Evolutionary conservation across 2,888 invertebrate genomes (phyloP).

Genomic region (Diplazon laetatorius): DNA sequence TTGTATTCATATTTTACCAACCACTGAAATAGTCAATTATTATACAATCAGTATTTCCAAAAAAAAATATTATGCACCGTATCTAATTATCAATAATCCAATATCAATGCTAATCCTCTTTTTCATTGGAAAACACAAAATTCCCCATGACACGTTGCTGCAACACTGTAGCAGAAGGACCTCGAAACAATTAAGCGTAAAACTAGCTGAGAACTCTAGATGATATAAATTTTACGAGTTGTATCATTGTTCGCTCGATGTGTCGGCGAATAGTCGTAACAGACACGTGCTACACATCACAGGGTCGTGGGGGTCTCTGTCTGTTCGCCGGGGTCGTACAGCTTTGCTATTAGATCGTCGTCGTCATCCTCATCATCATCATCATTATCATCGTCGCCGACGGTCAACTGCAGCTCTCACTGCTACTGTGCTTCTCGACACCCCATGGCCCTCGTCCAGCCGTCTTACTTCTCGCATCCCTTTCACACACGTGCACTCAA

Average conservation of each 20-base stretch:
- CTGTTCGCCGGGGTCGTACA: conserved; percentile 47
- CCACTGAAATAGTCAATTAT: not conserved
- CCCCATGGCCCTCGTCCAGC: conserved; percentile 14
- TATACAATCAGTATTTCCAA: not conserved
- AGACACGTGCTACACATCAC: conserved; percentile 79
- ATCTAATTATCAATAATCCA: not conserved
- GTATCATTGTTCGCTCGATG: conserved; percentile 73
- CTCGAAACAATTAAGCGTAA: not conserved
- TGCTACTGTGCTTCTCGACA: conserved; percentile 29
- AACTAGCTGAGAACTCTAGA: conserved; percentile 42
- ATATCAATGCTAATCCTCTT: not conserved
- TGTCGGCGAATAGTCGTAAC: conserved; percentile 77
- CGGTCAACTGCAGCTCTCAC: conserved; percentile 51
- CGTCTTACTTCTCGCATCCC: conserved; percentile 33
- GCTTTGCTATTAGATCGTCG: conserved; percentile 33
- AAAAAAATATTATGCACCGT: not conserved
- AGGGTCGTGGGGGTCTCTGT: conserved; percentile 27
- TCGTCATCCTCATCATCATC: conserved; percentile 55
- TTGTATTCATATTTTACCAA: too few relatives aligned
- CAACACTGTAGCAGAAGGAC: conserved; percentile 2
- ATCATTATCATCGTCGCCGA: conserved; percentile 46
- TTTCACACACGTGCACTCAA: conserved; percentile 28
- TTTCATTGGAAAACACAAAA: not conserved
- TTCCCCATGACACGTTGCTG: not conserved
- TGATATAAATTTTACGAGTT: conserved; percentile 77